A percentile compares a stretch with the other conserved stretches of the same genome.
These are phyloP conservation scores for Cremastobaeus sp. DNA, from an alignment of 2,888 invertebrate species.

Conservation along the genomic window DNA sequence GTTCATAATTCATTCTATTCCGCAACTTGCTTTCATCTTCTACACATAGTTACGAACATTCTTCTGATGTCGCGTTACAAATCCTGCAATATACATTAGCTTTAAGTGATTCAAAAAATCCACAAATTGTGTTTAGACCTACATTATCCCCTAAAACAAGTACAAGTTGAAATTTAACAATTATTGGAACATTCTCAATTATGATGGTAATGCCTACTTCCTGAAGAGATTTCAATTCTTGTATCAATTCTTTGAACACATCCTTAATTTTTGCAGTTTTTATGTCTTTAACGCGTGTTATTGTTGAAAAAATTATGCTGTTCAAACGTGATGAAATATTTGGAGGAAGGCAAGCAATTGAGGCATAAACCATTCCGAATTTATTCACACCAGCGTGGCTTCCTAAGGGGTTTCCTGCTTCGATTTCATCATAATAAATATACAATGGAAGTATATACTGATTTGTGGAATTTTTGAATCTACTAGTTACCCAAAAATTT, in stretches of 20 bases:
- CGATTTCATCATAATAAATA: conserved; percentile 55
- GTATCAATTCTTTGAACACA: conserved; percentile 63
- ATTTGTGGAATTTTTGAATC: neutral
- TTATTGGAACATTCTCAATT: conserved; percentile 18
- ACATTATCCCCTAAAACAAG: conserved; percentile 63
- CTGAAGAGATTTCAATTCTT: conserved; percentile 63
- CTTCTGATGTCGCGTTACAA: conserved; percentile 56
- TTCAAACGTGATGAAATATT: conserved; percentile 52
- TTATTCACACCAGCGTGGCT: too few relatives aligned
- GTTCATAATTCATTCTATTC: conserved; percentile 1
- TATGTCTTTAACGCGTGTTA: conserved; percentile 64
- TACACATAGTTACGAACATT: conserved; percentile 29
- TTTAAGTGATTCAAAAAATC: conserved; percentile 61
- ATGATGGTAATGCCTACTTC: conserved; percentile 59
- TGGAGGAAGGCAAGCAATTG: conserved; percentile 56
- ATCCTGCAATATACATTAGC: conserved; percentile 65
- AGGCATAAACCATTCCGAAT: too few relatives aligned
- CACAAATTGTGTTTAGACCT: conserved; percentile 61
- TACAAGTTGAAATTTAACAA: conserved; percentile 61
- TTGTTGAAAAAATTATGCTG: conserved; percentile 64
- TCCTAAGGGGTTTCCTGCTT: conserved; percentile 54
- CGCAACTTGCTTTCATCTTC: neutral
- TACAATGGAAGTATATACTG: neutral
- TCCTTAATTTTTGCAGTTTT: conserved; percentile 63
- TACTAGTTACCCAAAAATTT: neutral